Percentiles rank a stretch among this genome's conserved stretches.
Evolutionary conservation across 2,888 invertebrate genomes (phyloP).

Genomic region (Acleris laterana): DNA sequence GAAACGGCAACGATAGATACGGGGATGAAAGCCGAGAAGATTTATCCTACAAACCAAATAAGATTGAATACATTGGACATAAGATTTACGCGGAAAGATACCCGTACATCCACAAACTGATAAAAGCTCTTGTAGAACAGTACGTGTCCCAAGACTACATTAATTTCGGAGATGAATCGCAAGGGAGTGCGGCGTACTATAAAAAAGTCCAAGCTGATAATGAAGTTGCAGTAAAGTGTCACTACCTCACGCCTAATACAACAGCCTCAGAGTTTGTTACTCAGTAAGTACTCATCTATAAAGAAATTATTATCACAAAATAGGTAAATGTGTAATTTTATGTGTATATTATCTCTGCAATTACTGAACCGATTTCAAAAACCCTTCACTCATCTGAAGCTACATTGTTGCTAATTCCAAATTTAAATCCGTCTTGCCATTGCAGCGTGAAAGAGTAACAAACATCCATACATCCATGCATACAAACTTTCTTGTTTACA

Average conservation of each 20-base stretch:
- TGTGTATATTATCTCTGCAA: no score
- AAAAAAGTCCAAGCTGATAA: slow-evolving; percentile 61
- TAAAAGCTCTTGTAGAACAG: slow-evolving; percentile 61
- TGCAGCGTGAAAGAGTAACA: no score
- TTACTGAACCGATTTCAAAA: no score
- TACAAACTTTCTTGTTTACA: no score
- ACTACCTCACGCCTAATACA: slow-evolving; percentile 55
- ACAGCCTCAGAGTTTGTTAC: slow-evolving; percentile 61
- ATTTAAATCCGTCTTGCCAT: no score
- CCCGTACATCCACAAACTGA: slow-evolving; percentile 69
- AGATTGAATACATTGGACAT: slow-evolving; percentile 64
- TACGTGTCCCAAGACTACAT: slow-evolving; percentile 64
- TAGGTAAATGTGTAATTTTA: no score
- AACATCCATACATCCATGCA: no score
- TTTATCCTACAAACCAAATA: slow-evolving; percentile 43
- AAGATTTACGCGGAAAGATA: slow-evolving; percentile 68
- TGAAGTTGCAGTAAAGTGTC: slow-evolving; percentile 68
- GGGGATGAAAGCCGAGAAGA: slow-evolving; percentile 49
- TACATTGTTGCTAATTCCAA: no score
- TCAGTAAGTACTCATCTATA: slow-evolving; percentile 56
- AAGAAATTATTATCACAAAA: not conserved
- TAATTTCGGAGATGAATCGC: slow-evolving; percentile 55
- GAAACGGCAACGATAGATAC: slow-evolving; percentile 44
- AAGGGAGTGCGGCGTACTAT: slow-evolving; percentile 57
- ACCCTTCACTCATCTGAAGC: no score